Evolutionary conservation across 2,888 invertebrate genomes (phyloP), one percentile per base, ranked within the genome.

Genomic region (Byasa hedistus): DNA sequence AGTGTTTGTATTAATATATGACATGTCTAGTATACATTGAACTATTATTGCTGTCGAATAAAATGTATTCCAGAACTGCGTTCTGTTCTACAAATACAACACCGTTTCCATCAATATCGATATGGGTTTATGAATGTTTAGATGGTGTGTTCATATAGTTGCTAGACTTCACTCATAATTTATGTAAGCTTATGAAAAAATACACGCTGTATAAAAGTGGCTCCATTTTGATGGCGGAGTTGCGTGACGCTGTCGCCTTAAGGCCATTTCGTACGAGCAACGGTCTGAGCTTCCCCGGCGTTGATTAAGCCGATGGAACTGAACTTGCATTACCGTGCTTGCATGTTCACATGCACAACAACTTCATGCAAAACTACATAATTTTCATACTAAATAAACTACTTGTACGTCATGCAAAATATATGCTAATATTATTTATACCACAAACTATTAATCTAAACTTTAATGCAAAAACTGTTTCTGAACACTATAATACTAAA

Each of bases 321-420:
- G 22, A 32, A 56, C 52, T 64, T n/a, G 21, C 55, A 48, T 52
- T 51, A 65, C 52, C 51, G 52, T 52, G 61, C 61, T 66, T 32
- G 66, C 66, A 66, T 66, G 66, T 39, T 44, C 57, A 66, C 66
- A 66, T 66, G 66, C 66, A 66, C 44, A 52, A 61, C 57, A 39
- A 57, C 51, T 60, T 54, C 27, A 57, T 65, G 61, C 57, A 57
- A 36, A 56, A 61, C 57, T 57, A 22, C 57, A n/a, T 48, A 57
- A 61, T 61, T 61, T 39, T 22, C 54, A 51, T 51, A 21, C 60
- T 24, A 27, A 51, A 10, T 17, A 4, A 2, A 19, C n/a, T 48
- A 48, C n/a, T 7, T 48, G 7, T n/a, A n/a, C 12, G 19, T n/a
- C 19, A 12, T 7, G 5, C 15, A 5, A 39, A 8, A 8, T 39